Evolutionary conservation across 2,113 vertebrate species (phyloP).

Genomic region (Gopherus flavomarginatus): DNA sequence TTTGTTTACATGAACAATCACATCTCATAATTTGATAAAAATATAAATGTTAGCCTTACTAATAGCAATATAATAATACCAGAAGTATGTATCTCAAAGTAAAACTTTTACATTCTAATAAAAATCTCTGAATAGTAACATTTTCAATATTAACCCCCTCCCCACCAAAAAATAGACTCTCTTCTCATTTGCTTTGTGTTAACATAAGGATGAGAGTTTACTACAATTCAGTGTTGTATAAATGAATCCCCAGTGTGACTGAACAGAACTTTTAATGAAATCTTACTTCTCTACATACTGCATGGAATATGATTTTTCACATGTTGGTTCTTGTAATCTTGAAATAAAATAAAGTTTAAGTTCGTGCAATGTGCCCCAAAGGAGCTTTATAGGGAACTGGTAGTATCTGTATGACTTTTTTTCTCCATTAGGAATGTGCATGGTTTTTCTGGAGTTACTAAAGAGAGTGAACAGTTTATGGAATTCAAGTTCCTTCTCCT

Average conservation of each 20-base stretch:
- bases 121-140: not conserved
- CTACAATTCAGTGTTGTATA: not conserved
- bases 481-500: not conserved
- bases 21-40: not conserved
- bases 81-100: not conserved
- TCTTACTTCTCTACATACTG: not conserved
- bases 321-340: not conserved
- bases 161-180: not conserved
- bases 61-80: not conserved
- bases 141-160: not conserved
- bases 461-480: not conserved
- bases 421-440: not conserved
- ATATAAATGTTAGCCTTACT: not conserved
- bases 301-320: not conserved
- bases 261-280: conserved; percentile 4
- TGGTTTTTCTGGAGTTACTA: not conserved
- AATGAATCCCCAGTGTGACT: not conserved
- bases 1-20: not conserved
- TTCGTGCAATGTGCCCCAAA: not conserved
- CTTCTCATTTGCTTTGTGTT: not conserved
- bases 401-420: not conserved
- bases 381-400: not conserved
- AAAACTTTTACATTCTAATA: not conserved
- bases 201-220: not conserved
- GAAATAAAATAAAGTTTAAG: not conserved